Base-by-base conservation (phyloP, 1,140 invertebrate genomes). In the Drosophila triauraria region DNA sequence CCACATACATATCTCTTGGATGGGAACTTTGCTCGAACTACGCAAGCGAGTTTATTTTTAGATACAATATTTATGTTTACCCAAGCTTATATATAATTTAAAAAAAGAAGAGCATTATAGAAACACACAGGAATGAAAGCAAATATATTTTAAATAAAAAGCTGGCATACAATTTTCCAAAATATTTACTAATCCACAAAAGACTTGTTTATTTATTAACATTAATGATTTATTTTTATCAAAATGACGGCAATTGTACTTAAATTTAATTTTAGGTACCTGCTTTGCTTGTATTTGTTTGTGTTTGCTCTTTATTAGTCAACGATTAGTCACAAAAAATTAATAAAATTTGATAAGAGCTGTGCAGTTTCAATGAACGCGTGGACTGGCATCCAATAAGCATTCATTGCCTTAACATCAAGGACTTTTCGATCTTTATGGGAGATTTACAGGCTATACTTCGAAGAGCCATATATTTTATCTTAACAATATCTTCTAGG, bases 31-130 rank as follows among this genome's bases (percentile, higher is more conserved):
- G 79, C n/a, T 62, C 58, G 79, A 69, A 47, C 81, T 80, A 83
- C 80, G 80, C 76, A 70, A 83, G 54, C 40, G 4, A 15, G 15
- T 58, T 58, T 83, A 83, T 83, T 84, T 83, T 84, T 83, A 83
- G 80, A 57, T 4, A 25, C 50, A 62, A 64, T 70, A 40, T 75
- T 62, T 20, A 59, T 61, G 65, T 83, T 69, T 62, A 74, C 54
- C 43, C 20, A 48, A 50, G 7, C 13, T 48, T 1, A 69, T 32
- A 57, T 54, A 58, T 64, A 38, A 7, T 32, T 47, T 15, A 15
- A 8, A 44, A 43, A 23, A 60, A 69, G 0, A 38, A 32, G 0
- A 25, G 9, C 15, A 40, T 38, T 69, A 57, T 61, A 46, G 51
- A 76, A 44, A 32, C 10, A 25, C 20, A 48, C 32, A 42, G 4